These are phyloP conservation scores for Chondrilla cf. caribensis DNA, from an alignment of 37 sponge, comb jelly and placozoan species.

Conservation along the genomic window DNA sequence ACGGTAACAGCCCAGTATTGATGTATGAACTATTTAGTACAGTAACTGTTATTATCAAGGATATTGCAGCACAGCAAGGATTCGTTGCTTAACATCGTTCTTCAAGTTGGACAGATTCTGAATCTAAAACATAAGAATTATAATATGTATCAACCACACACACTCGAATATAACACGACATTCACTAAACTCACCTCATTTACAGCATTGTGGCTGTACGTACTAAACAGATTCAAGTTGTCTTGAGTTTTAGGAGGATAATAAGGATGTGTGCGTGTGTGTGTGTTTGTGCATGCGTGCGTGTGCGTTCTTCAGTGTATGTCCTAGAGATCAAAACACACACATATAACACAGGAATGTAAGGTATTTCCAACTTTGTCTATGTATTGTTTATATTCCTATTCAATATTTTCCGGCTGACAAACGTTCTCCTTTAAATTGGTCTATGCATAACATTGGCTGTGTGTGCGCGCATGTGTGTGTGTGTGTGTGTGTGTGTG, in stretches of 20 bases:
- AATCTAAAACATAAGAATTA: neutral
- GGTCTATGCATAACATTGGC: no score
- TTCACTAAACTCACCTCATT: neutral
- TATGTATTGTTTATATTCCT: no score
- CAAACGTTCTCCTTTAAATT: no score
- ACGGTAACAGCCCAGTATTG: no score
- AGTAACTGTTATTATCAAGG: no score
- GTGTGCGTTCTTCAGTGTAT: slow-evolving; percentile 38
- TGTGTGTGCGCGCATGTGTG: no score
- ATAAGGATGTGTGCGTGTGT: no score
- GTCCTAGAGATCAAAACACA: neutral
- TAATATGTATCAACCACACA: neutral
- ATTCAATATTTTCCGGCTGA: no score
- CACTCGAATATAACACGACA: neutral
- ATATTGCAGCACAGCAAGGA: neutral
- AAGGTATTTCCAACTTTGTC: no score
- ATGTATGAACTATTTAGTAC: no score
- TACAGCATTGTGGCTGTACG: neutral
- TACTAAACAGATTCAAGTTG: slow-evolving; percentile 2
- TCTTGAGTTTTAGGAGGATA: neutral
- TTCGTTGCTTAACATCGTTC: neutral
- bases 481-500: no score
- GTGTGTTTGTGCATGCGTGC: no score
- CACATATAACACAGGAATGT: neutral
- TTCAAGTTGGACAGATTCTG: neutral